Evolutionary conservation across 1,140 invertebrate species (phyloP), one percentile per base, ranked within the genome.

Genomic region (Branchinecta lindahli): DNA sequence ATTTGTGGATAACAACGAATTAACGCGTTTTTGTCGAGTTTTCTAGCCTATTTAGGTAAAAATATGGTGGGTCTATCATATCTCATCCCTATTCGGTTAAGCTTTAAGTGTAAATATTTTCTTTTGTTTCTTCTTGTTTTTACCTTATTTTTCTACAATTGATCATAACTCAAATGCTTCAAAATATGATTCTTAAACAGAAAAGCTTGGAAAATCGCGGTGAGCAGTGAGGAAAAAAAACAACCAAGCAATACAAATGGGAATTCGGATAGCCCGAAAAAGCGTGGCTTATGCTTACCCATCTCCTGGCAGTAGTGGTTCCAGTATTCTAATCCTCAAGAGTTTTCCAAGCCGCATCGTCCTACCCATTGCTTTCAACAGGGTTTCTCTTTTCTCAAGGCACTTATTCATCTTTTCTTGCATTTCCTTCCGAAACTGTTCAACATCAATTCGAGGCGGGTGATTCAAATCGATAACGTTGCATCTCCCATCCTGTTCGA

Each of bases 311-410:
- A 80, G 79, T 66, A 87, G 79, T 8, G 85, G 83, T 72, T 88
- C 86, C 72, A 83, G 83, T 18, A 89, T 78, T 52, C 88, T 80
- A 10, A 86, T 85, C 75, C 85, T 85, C 7, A 89, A 78, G 45
- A 88, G 80, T 66, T 85, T 78, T 15, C 88, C 88, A 12, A 88
- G 78, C 20, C 87, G 80, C 9, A 89, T 83, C 80, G 88, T 88
- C 69, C 88, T 81, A 44, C 87, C 87, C 68, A 90, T 85, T 75
- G 88, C 86, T 15, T 87, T 80, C 45, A 90, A 77, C 3, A 91
- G 80, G 67, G 85, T 82, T 75, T 90, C 88, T 65, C 88, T 79
- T 61, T 82, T 79, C 8, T 81, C 78, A 69, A 61, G 12, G 6
- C 52, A 61, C 18, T 20, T 61, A 20, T 61, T 61, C 52, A 61